phyloP scores from a whole-genome alignment of 2,797 vertebrate species.

The Numenius phaeopus region DNA sequence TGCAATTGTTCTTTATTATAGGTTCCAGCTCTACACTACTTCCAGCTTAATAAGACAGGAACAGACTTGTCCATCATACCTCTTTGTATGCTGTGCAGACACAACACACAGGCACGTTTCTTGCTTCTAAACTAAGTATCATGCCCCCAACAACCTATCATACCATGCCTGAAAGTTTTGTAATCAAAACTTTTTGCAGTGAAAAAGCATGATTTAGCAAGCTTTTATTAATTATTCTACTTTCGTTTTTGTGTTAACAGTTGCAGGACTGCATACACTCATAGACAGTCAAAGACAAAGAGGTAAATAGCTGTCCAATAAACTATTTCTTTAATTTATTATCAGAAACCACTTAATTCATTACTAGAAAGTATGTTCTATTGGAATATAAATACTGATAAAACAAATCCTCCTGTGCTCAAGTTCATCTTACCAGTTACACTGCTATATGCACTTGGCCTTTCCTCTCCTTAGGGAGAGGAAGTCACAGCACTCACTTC shows the following conservation, averaged over 20 bases:
- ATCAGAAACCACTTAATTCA: background rate
- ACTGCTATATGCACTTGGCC: background rate
- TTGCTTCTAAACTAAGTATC: background rate
- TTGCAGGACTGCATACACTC: background rate
- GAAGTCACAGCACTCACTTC: background rate
- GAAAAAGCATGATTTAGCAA: background rate
- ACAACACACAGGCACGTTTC: background rate
- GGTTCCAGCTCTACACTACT: background rate
- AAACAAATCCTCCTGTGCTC: background rate
- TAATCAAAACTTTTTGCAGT: background rate
- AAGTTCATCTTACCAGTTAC: background rate
- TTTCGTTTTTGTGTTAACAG: background rate
- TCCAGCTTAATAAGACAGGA: background rate
- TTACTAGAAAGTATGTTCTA: background rate
- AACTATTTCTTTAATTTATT: background rate
- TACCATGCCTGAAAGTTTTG: background rate
- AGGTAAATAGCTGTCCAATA: background rate
- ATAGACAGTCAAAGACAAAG: background rate
- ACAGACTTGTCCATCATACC: background rate
- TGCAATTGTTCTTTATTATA: background rate
- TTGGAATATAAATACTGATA: background rate
- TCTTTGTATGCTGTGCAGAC: background rate
- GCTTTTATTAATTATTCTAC: background rate
- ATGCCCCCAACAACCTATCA: background rate
- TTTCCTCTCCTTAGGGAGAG: background rate